Evolutionary conservation across 1,140 invertebrate species (phyloP), one percentile per base, ranked within the genome.

Genomic region (Drosophila sulfurigaster): DNA sequence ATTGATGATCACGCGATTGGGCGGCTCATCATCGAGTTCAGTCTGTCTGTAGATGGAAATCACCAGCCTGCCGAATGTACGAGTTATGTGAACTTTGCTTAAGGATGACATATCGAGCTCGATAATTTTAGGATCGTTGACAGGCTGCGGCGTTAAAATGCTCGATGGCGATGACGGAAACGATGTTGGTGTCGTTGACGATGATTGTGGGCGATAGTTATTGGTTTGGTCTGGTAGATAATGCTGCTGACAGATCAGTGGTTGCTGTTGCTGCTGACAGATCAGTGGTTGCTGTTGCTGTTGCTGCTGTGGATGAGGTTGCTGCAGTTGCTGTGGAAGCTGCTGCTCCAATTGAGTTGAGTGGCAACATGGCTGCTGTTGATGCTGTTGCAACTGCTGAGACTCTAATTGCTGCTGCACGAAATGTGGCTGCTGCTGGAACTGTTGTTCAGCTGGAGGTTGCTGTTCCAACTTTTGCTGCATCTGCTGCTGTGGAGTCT

Each of bases 81-180:
- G 38, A 2, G 52, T 32, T 58, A 72, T 58, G 10, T 43, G 66
- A 3, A 72, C 45, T 5, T 72, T 32, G n/a, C 13, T 20, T 0
- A 45, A 45, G 1, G 10, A 0, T 1, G 52, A 13, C 8, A 72
- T 20, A 4, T 66, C 62, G 5, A 72, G 20, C 32, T 72, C 62
- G 4, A 66, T 13, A 1, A 51, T 3, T 3, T 51, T 13, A 0
- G 68, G 43, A 11, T 52, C 68, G 2, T 8, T 11, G 7, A 10
- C 35, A 38, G 35, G 35, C 35, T 8, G 35, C 8, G 35, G 11
- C n/a, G n/a, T 43, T 43, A 3, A 43, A 43, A 11, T 8, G 38
- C 8, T 8, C 10, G 38, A 41, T 41, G 11, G 38, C 7, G 30
- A 32, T 5, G 30, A 32, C 30, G 30, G 30, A 32, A 8, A 32